A percentile compares a stretch with the other conserved stretches of the same genome.
Conservation (phyloP, 2,797 vertebrate species). For the Enteromius argenteus region DNA sequence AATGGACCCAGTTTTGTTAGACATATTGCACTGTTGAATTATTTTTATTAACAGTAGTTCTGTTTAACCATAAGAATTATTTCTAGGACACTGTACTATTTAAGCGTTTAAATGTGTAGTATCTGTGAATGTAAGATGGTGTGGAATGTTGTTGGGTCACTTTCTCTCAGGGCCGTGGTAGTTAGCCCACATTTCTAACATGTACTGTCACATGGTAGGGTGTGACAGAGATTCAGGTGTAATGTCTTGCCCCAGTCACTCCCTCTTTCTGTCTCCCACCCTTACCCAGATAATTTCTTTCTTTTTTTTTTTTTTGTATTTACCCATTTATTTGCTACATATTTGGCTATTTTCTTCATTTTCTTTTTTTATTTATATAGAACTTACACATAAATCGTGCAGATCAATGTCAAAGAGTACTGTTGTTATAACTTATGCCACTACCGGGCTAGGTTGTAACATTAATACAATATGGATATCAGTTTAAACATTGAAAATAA, state of each 20-base stretch:
- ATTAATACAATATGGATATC: neutral
- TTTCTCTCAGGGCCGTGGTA: constrained; percentile 57
- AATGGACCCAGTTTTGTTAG: neutral
- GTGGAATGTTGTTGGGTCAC: constrained; percentile 73
- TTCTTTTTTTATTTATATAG: neutral
- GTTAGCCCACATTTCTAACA: constrained; percentile 63
- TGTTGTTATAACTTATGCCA: neutral
- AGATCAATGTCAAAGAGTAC: neutral
- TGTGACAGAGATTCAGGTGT: constrained; percentile 48
- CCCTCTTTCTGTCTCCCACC: neutral
- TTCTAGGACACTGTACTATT: neutral
- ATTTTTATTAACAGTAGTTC: neutral
- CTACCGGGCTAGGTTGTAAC: neutral
- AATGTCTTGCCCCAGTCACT: constrained; percentile 17
- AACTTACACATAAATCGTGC: neutral
- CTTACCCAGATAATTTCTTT: neutral
- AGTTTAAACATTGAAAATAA: neutral
- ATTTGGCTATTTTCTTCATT: neutral
- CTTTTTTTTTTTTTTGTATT: neutral
- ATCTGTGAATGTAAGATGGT: constrained; percentile 47
- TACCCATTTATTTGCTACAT: neutral
- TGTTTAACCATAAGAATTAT: neutral
- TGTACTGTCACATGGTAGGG: constrained; percentile 60
- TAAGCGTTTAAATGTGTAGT: neutral
- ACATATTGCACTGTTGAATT: neutral